Conservation (phyloP, 2,113 vertebrate genomes). For the Pelobates fuscus region DNA sequence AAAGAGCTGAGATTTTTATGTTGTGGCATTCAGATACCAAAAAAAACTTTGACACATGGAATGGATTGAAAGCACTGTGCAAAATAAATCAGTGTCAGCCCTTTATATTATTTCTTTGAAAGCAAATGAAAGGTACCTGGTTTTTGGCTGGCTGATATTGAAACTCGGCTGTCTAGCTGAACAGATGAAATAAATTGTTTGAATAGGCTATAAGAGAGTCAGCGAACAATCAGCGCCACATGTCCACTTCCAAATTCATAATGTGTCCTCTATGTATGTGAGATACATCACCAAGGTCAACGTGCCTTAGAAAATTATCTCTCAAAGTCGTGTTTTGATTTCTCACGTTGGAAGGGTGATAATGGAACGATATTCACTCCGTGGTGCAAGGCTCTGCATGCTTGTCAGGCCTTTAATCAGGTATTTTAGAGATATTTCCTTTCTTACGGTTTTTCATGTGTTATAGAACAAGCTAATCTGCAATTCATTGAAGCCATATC, state of each 20-base stretch:
- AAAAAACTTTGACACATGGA: conserved; percentile 24
- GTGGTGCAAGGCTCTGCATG: neutral
- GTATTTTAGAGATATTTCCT: neutral
- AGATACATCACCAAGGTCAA: neutral
- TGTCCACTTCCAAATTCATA: neutral
- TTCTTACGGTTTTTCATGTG: neutral
- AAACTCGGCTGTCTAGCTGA: conserved; percentile 13
- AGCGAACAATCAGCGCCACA: neutral
- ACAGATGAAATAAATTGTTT: neutral
- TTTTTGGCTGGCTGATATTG: neutral
- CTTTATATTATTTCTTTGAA: conserved; percentile 24
- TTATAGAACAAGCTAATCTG: neutral
- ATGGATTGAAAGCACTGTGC: conserved; percentile 25
- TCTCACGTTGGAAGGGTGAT: neutral
- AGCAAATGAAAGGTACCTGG: conserved; percentile 13
- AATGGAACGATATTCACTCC: neutral
- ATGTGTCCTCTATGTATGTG: neutral
- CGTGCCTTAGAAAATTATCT: neutral
- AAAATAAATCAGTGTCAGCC: conserved; percentile 25
- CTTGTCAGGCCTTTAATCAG: neutral
- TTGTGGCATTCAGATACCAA: neutral
- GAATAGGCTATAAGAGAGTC: neutral
- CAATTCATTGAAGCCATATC: conserved; percentile 1
- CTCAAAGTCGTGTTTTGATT: neutral
- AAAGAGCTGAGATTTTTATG: neutral